A percentile compares a stretch with the other conserved stretches of the same genome.
These are phyloP conservation scores for Drosophila mercatorum DNA, from an alignment of 2,888 invertebrate species.

Conservation along the genomic window DNA sequence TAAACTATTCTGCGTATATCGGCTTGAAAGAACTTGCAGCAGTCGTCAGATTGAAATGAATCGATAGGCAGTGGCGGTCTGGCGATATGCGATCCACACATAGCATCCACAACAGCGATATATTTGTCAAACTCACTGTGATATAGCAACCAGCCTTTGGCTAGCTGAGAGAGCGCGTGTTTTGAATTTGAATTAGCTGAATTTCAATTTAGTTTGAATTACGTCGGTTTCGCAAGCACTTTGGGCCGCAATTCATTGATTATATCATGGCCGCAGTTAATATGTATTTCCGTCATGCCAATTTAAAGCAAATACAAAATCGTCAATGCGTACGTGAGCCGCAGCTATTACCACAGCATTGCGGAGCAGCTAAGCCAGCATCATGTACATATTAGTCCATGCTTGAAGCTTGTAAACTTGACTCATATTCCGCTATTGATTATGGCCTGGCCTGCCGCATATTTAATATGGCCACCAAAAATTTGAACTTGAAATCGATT, in stretches of 20 bases:
- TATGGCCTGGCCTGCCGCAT: conserved; percentile 49
- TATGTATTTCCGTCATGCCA: conserved; percentile 78
- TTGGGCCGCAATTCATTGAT: conserved; percentile 47
- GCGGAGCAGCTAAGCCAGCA: conserved; percentile 24
- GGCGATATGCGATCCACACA: conserved; percentile 23
- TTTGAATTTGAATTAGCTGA: conserved; percentile 63
- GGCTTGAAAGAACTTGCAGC: conserved; percentile 14
- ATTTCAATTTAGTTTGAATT: conserved; percentile 21
- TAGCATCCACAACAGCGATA: conserved; percentile 33
- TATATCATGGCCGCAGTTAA: conserved; percentile 70
- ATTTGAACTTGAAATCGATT: conserved; percentile 78
- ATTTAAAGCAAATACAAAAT: conserved; percentile 39
- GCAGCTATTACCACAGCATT: conserved; percentile 43
- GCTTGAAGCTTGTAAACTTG: conserved; percentile 45
- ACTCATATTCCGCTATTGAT: conserved; percentile 47
- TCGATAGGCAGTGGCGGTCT: conserved; percentile 40
- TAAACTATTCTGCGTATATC: conserved; percentile 12
- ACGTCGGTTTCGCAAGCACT: conserved; percentile 57
- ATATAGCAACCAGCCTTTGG: conserved; percentile 27
- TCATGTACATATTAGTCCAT: conserved; percentile 32
- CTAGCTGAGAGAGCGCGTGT: conserved; percentile 49
- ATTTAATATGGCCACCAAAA: conserved; percentile 56
- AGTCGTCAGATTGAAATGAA: not conserved
- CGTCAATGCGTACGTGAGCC: conserved; percentile 60
- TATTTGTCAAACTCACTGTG: conserved; percentile 2